phyloP scores from a whole-genome alignment of 1,140 invertebrate species.

The Sinella curviseta region DNA sequence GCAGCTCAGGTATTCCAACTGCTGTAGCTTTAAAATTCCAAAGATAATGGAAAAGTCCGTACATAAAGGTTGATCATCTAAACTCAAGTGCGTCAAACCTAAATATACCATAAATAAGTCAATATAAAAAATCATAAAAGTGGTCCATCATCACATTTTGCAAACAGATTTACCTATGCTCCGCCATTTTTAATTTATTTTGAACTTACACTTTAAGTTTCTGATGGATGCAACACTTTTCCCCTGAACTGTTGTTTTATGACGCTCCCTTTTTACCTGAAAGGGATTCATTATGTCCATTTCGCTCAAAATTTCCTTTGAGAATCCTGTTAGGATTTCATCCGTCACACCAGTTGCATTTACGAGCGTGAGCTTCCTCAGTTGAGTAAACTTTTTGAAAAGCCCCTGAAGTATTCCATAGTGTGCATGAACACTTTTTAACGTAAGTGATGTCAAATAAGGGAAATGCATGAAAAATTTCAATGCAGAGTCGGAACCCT shows the following conservation, averaged over 20 bases:
- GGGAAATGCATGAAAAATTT: slow-evolving; percentile 19
- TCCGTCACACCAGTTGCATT: slow-evolving; percentile 20
- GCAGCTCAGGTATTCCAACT: not conserved
- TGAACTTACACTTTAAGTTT: slow-evolving; percentile 19
- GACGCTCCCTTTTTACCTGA: not conserved
- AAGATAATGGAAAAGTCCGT: slow-evolving; percentile 19
- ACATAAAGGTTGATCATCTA: slow-evolving; percentile 15
- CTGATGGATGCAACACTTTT: not conserved
- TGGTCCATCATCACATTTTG: too few relatives aligned
- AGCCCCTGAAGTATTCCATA: slow-evolving; percentile 20
- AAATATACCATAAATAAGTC: not conserved
- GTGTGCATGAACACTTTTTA: slow-evolving; percentile 17
- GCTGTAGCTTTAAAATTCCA: not conserved
- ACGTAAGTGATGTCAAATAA: not conserved
- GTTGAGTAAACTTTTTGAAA: slow-evolving; percentile 16
- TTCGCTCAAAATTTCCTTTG: slow-evolving; percentile 15
- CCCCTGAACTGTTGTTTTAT: not conserved
- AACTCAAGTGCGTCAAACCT: slow-evolving; percentile 15
- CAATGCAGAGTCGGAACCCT: not conserved
- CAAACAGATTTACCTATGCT: too few relatives aligned
- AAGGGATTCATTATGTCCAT: slow-evolving; percentile 28
- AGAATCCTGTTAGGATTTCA: slow-evolving; percentile 6
- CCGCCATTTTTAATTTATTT: not conserved
- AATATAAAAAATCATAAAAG: not conserved
- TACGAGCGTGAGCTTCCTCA: not conserved